Percentiles rank a stretch among this genome's conserved stretches.
These are phyloP conservation scores for Melieria picta DNA, from an alignment of 2,888 invertebrate genomes.

Conservation along the genomic window DNA sequence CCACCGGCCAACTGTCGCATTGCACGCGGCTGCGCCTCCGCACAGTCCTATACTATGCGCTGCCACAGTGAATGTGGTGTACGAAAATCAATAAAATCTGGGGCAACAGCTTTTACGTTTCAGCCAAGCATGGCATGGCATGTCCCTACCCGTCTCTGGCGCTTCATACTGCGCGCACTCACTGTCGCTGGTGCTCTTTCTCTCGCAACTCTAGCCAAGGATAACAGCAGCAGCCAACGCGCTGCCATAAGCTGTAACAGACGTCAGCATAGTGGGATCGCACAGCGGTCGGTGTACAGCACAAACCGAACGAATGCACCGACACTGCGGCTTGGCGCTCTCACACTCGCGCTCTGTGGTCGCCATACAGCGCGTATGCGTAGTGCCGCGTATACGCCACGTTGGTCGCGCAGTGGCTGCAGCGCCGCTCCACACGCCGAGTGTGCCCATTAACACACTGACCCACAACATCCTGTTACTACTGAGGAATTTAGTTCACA, in stretches of 20 bases:
- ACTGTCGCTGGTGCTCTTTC: not conserved
- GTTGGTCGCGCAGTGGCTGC: not conserved
- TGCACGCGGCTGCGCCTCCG: not conserved
- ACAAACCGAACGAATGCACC: no score
- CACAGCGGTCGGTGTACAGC: no score
- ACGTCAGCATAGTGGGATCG: no score
- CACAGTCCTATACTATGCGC: not conserved
- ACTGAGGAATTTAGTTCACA: not conserved
- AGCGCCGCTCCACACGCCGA: not conserved
- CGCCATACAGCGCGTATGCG: no score
- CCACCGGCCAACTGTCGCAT: slow-evolving; percentile 7
- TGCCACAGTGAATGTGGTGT: slow-evolving; percentile 4
- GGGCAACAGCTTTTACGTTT: slow-evolving; percentile 54
- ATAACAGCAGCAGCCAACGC: no score
- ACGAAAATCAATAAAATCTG: slow-evolving; percentile 64
- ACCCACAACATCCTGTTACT: slow-evolving; percentile 40
- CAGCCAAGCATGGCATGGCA: not conserved
- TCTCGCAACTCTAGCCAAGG: not conserved
- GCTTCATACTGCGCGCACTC: slow-evolving; percentile 2
- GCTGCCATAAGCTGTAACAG: no score
- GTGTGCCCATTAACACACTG: slow-evolving; percentile 48
- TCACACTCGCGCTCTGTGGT: no score
- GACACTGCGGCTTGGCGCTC: no score
- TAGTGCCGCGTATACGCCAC: slow-evolving; percentile 28
- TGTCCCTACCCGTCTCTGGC: not conserved